Evolutionary conservation across 2,797 vertebrate species (phyloP).

Genomic region (Anniella stebbinsi): DNA sequence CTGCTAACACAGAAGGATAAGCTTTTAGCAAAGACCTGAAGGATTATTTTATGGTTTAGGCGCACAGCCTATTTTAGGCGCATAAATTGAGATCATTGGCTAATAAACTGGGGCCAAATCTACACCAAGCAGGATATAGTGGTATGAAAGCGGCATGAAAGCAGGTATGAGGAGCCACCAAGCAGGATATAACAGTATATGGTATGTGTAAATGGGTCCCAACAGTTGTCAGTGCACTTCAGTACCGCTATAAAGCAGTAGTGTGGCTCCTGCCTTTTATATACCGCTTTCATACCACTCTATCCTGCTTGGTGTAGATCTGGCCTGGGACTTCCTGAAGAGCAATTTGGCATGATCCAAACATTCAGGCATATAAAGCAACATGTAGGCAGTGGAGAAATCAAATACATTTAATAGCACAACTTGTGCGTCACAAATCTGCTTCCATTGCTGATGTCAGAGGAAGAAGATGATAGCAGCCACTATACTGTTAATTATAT

Average conservation of each 20-base stretch:
- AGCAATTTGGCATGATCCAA: neutral
- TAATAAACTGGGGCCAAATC: neutral
- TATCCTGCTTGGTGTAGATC: no score
- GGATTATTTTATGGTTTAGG: neutral
- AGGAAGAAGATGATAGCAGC: neutral
- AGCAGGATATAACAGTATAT: no score
- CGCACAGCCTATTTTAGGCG: neutral
- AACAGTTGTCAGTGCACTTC: no score
- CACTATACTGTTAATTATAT: neutral
- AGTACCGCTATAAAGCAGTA: no score
- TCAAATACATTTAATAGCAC: neutral
- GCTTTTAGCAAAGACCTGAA: neutral
- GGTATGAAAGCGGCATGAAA: no score
- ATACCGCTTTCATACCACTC: no score
- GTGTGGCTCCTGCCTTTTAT: no score
- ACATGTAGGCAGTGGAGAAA: neutral
- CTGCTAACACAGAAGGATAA: neutral
- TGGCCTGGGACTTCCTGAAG: neutral
- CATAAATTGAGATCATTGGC: neutral
- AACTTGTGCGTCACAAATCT: neutral
- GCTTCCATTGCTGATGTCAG: constrained; percentile 3
- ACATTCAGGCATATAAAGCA: neutral
- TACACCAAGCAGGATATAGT: no score
- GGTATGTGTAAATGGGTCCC: no score
- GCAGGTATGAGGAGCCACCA: no score